Base-by-base conservation (phyloP, 2,113 vertebrate genomes). In the Emydura subglobosa region DNA sequence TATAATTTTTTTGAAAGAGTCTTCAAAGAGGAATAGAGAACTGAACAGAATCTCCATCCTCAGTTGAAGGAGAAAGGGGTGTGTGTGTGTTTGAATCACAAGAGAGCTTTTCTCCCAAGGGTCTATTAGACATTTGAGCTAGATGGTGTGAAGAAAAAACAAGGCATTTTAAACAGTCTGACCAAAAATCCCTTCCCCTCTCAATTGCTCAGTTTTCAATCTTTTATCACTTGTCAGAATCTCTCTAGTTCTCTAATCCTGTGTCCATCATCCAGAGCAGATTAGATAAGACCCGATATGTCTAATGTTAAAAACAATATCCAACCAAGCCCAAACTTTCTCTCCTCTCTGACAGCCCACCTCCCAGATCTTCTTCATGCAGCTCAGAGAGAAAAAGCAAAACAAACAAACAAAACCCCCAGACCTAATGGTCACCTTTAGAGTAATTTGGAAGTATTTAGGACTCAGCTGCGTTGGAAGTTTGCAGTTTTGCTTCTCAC, bases 211-310 rank as follows among this genome's bases (percentile, higher is more conserved):
- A 10, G 55, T 1, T 1, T 13, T 83, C 27, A 89, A 47, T 17
- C 47, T 65, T 21, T 61, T 31, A 1, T 3, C n/a, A 79, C 31
- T 6, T 34, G 3, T 39, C 4, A 0, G 5, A 1, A 10, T 51
- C 22, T 42, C 34, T 42, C 1, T 6, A 0, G 0, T 25, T 49
- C 10, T 83, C 54, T 74, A 76, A 42, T 42, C 6, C 25, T 76
- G 42, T 11, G 42, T 5, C 39, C 39, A 44, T 19, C 39, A 76
- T 76, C 39, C 72, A 76, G 72, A 76, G 21, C 39, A 76, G 72
- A 44, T 21, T 44, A 76, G 39, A 39, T 22, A 42, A 44, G 24
- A 25, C 42, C 74, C 47, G 13, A 78, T 78, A 78, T 44, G 22
- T 14, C 25, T 47, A 44, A 27, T 47, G 25, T 47, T 44, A 27